Percentiles rank a stretch among this genome's conserved stretches.
phyloP scores from a whole-genome alignment of 2,888 invertebrate genomes.

The Ischnus inquisitorius region DNA sequence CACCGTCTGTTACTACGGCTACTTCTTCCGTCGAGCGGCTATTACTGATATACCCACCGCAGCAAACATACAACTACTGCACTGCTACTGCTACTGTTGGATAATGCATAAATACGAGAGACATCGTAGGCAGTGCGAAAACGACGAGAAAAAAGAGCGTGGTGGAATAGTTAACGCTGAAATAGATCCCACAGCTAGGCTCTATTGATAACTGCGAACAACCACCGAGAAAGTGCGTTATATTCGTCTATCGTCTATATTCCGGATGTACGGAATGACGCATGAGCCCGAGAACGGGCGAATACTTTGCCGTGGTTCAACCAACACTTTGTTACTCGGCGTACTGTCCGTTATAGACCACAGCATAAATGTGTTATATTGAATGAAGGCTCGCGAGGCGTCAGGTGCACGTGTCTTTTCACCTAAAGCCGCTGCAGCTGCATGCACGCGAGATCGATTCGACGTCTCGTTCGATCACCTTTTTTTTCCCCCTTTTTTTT shows the following conservation, averaged over 20 bases:
- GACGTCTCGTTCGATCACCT: conserved; percentile 5
- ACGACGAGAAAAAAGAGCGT: background rate
- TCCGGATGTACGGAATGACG: conserved; percentile 3
- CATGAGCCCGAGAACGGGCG: background rate
- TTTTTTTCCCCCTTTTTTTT: conserved; percentile 10
- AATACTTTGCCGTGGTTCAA: background rate
- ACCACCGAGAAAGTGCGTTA: background rate
- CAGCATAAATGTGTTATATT: conserved; percentile 4
- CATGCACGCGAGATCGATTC: conserved; percentile 25
- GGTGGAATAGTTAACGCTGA: background rate
- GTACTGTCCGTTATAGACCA: background rate
- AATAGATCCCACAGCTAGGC: background rate
- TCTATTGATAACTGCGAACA: background rate
- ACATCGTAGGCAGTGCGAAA: background rate
- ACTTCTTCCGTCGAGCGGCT: background rate
- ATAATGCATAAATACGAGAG: background rate
- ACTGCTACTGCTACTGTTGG: too few species aligned
- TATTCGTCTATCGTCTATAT: background rate
- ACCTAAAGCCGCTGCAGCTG: conserved; percentile 1
- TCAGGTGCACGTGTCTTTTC: conserved; percentile 35
- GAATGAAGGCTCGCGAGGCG: conserved; percentile 7
- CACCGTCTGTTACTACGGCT: background rate
- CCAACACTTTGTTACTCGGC: conserved; percentile 10
- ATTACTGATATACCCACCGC: background rate
- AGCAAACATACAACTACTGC: background rate